Base-by-base conservation (phyloP, 2,888 invertebrate species). In the Cecidostiba fungosa region DNA sequence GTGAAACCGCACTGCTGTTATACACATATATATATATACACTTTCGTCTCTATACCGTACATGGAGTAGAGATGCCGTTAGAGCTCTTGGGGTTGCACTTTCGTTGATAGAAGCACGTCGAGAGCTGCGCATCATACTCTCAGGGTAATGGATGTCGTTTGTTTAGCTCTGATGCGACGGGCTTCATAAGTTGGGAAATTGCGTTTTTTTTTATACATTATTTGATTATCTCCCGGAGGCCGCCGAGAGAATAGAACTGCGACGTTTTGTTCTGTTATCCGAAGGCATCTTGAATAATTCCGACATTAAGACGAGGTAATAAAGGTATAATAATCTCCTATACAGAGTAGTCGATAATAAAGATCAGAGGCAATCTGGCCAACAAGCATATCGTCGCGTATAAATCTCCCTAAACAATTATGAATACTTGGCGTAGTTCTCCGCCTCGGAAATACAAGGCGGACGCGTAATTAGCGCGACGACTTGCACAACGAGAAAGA, bases 381-480 rank as follows among this genome's bases (percentile, higher is more conserved):
- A n/a, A n/a, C n/a, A n/a, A n/a, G n/a, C n/a, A n/a, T n/a, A n/a
- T n/a, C n/a, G n/a, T n/a, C 54, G 19, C 59, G 1, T 29, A n/a
- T 32, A 69, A 47, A 47, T n/a, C 29, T 29, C 26, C 10, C 14
- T 8, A n/a, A 23, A 69, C 26, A 4, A 39, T 54, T 80, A 54
- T 2, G 36, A 72, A 8, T 80, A 70, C 36, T 72, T 23, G 10
- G 8, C 54, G 10, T 59, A 6, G 23, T 54, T 12, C 50, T 72
- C 14, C 14, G 14, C 16, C 50, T 16, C n/a, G n/a, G 36, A n/a
- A 59, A 43, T 59, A 23, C 12, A 76, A 82, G 69, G 39, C 70
- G 39, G 54, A 70, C 29, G 70, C 39, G 12, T 77, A 72, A 84
- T 77, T 73, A 78, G 77, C 72, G 19, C 36, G 70, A n/a, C 8